phyloP scores from a whole-genome alignment of 2,888 invertebrate genomes.

The Drosophila buzzatii region DNA sequence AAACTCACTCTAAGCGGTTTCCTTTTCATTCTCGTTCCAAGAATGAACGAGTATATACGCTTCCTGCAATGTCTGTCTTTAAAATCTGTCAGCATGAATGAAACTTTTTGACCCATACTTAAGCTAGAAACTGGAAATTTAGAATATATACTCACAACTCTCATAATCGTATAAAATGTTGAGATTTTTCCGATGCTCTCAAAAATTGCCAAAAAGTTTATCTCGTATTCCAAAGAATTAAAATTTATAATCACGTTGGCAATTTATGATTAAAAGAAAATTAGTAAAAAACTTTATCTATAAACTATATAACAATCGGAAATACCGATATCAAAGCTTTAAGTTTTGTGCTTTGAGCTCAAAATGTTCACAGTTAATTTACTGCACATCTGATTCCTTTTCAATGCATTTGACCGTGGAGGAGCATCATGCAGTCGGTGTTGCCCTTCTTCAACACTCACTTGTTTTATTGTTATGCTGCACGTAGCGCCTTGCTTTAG shows the following conservation, averaged over 20 bases:
- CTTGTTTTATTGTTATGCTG: conserved; percentile 31
- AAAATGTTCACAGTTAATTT: background rate
- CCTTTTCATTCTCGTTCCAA: background rate
- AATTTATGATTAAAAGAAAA: too few relatives aligned
- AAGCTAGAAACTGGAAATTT: background rate
- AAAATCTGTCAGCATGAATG: too few relatives aligned
- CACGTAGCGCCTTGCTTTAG: background rate
- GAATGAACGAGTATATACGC: background rate
- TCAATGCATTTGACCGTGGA: background rate
- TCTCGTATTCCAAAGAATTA: too few relatives aligned
- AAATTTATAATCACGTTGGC: too few relatives aligned
- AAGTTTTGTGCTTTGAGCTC: too few relatives aligned
- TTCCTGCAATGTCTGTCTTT: background rate
- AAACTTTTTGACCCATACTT: background rate
- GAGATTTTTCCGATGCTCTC: too few relatives aligned
- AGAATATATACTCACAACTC: too few relatives aligned
- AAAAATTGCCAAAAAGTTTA: too few relatives aligned
- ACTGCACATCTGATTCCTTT: background rate
- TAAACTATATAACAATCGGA: too few relatives aligned
- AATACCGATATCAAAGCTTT: too few relatives aligned
- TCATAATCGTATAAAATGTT: too few relatives aligned
- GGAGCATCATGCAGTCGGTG: background rate
- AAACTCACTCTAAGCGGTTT: background rate
- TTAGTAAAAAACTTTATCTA: too few relatives aligned
- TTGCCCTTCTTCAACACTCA: background rate